Evolutionary conservation across 2,888 invertebrate genomes (phyloP), one percentile per base, ranked within the genome.

Genomic region (Lithophane ornitopus): DNA sequence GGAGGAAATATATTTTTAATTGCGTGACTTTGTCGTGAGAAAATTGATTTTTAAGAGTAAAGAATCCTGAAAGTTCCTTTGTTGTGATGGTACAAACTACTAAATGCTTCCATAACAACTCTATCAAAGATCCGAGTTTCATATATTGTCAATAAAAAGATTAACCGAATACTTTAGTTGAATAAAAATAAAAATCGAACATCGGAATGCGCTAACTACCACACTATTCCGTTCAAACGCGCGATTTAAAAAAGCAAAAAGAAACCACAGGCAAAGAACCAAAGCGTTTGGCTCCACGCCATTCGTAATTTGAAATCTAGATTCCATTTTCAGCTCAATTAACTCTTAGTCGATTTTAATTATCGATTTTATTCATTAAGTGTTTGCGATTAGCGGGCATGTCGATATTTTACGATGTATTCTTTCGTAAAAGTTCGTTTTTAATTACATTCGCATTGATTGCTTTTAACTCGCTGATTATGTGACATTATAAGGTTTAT

Each of bases 271-370:
- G 74, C 78, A 76, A 73, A 78, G 82, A 80, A 80, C 79, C 82
- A 82, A 88, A 78, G 69, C 79, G 80, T 85, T 88, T 77, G 82
- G 79, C 84, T 81, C 84, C 78, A 84, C 78, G 82, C 84, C 82
- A 85, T 89, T 87, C 82, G 86, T 87, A 88, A 90, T 88, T 90
- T 88, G 85, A 89, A 94, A 90, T 88, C 90, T 89, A 91, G 92
- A 93, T 95, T 94, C 94, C 93, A 96, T 96, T 96, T 95, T 94
- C 95, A 94, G 94, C 93, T 94, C 95, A 94, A 95, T 96, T 95
- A 94, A 94, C 93, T 92, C 88, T 89, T 88, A 92, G 91, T 91
- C 93, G 92, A 90, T 94, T 94, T 94, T 95, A 95, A 95, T 96
- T 95, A 95, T 93, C 91, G 94, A 90, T 94, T 94, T 93, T 93